Base-by-base conservation (phyloP, 2,888 invertebrate species). In the Iphiclides podalirius region DNA sequence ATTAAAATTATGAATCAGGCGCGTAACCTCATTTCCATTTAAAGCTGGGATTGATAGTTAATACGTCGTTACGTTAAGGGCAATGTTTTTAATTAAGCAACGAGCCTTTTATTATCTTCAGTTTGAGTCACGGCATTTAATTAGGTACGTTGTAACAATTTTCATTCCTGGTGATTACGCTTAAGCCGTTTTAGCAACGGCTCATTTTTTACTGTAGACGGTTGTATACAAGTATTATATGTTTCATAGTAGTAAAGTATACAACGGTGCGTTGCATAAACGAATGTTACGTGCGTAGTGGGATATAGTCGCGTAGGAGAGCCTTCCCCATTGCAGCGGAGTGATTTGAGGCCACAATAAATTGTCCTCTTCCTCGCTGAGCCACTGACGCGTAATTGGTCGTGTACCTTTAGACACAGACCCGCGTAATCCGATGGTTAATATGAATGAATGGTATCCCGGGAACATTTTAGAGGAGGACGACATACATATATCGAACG, bases 291-390 rank as follows among this genome's bases (percentile, higher is more conserved):
- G 64, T 68, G 71, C 64, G 72, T 60, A 72, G 68, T 70, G 75
- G 75, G 75, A 80, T 83, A 77, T 75, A 65, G 60, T 47, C 58
- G 75, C 64, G 80, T 79, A 78, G 80, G 80, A 74, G 76, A 79
- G 70, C 76, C 81, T 80, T 79, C 86, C 86, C 86, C 64, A 64
- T 61, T 63, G 66, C 76, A 77, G 57, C 64, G 75, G 72, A 75
- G 70, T 73, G 81, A 84, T 88, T 87, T 86, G 86, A 87, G 87
- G 87, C 82, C 87, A 79, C 66, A 64, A 69, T 79, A 86, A 88
- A 87, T 87, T 84, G 86, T 71, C 60, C 72, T 72, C 86, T 82
- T 88, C 88, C 87, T 85, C 76, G 63, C 78, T 55, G 54, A 54
- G 58, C 58, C 57, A 66, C 63, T 67, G 65, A 52, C 53, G 68